Conservation (phyloP, 2,888 invertebrate genomes). For the Xylophagus ater region DNA sequence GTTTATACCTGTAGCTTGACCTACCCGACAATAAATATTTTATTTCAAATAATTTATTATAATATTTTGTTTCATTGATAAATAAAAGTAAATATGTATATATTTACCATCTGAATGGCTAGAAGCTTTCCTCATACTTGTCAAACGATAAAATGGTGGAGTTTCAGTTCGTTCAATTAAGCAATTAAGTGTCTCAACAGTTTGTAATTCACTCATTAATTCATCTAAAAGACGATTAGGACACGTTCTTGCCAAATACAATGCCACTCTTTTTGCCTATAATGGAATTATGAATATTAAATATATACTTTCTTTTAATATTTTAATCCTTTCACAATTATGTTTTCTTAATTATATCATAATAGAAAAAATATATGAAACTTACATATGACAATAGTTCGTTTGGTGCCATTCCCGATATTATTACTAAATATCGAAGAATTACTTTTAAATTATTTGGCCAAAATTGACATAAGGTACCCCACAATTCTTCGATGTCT, state of each 20-base stretch:
- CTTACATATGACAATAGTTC: constrained; percentile 85
- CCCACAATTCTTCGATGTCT: constrained; percentile 94
- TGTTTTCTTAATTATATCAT: too few species aligned
- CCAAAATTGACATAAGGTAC: constrained; percentile 90
- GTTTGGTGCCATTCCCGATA: constrained; percentile 94
- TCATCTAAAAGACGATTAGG: constrained; percentile 91
- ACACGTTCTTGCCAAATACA: constrained; percentile 84
- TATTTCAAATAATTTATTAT: neutral
- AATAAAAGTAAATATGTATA: neutral
- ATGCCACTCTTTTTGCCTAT: constrained; percentile 88
- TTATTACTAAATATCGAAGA: constrained; percentile 88
- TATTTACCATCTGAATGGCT: constrained; percentile 58
- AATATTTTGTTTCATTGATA: neutral
- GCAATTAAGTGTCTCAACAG: constrained; percentile 92
- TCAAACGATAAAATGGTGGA: constrained; percentile 93
- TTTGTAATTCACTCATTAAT: constrained; percentile 94
- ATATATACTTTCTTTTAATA: too few species aligned
- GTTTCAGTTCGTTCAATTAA: constrained; percentile 95
- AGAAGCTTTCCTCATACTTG: constrained; percentile 81
- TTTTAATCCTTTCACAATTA: too few species aligned
- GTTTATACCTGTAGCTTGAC: constrained; percentile 37
- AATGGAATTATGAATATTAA: neutral
- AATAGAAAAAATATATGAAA: constrained; percentile 25
- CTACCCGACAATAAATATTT: constrained; percentile 19
- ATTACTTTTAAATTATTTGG: constrained; percentile 95